phyloP scores from a whole-genome alignment of 2,797 vertebrate genomes.

The Hipposideros larvatus region DNA sequence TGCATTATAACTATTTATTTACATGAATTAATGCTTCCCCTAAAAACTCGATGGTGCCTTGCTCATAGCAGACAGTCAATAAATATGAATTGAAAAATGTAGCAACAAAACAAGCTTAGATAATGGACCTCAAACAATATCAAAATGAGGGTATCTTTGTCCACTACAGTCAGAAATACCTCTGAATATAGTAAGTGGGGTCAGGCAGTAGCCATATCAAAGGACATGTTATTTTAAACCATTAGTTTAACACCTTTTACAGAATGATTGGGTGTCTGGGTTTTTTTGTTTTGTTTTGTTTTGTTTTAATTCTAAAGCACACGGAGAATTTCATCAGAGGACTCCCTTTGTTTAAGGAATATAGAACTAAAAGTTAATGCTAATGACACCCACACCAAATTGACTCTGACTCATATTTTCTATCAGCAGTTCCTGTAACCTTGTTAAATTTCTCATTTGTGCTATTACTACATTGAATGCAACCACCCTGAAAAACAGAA shows the following conservation, averaged over 20 bases:
- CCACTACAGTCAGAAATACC: neutral
- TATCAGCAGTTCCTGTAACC: neutral
- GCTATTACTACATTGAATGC: neutral
- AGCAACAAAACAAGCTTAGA: neutral
- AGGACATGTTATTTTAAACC: neutral
- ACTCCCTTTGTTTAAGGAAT: neutral
- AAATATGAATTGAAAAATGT: neutral
- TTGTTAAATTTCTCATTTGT: constrained; percentile 39
- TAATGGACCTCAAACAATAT: neutral
- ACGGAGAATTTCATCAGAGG: neutral
- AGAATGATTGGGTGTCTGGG: neutral
- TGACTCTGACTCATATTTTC: constrained; percentile 43
- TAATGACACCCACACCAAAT: neutral
- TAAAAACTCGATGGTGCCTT: neutral
- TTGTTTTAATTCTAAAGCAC: neutral
- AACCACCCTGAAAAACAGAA: constrained; percentile 51
- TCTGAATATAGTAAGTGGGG: neutral
- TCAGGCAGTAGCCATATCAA: neutral
- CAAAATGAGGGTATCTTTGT: constrained; percentile 19
- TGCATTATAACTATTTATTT: neutral
- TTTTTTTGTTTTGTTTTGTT: neutral
- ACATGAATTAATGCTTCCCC: neutral
- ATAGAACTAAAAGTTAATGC: neutral
- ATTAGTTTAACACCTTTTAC: constrained; percentile 3
- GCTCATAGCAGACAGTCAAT: neutral